Base-by-base conservation (phyloP, 2,888 invertebrate species). In the Dynastes grantii region DNA sequence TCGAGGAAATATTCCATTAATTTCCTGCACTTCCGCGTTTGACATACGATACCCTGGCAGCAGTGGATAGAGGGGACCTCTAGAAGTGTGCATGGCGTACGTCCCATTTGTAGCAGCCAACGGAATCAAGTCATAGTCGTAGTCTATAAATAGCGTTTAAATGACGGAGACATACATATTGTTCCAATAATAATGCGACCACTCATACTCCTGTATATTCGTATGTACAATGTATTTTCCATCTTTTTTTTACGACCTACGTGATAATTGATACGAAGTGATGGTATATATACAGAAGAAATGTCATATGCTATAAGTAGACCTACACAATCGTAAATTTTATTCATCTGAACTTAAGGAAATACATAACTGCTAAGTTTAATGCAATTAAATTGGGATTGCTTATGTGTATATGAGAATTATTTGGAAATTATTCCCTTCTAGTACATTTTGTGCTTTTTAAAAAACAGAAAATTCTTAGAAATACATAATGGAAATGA, bases 1-100 rank as follows among this genome's bases (percentile, higher is more conserved):
- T 37, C 61, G 75, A 29, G 37, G 22, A 75, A 75, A 51, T 75
- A 75, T 75, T 75, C 61, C 58, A 37, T 51, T 45, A 58, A 75
- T 58, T 75, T 75, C 75, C 75, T 58, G 58, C 75, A 58, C 75
- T 75, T 75, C 75, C 75, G 45, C 61, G 6, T 49, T 40, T 75
- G 75, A 75, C 40, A 75, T 37, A 40, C 45, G 75, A 75, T 75
- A 58, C 55, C 16, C 22, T 11, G 22, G 55, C 58, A 32, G 22
- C 40, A 27, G 4, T 49, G 49, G 32, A 63, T 32, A 29, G 63
- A 11, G 63, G 63, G 32, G 63, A 63, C 32, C 63, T 3, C 29
- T 63, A 29, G 63, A 32, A 29, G 29, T 63, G 29, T 32, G 63
- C 63, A 63, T 13, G 29, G 63, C 32, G 5, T 29, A n/a, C 63